Evolutionary conservation across 1,140 invertebrate species (phyloP), one percentile per base, ranked within the genome.

Genomic region (Micrasema minimum): DNA sequence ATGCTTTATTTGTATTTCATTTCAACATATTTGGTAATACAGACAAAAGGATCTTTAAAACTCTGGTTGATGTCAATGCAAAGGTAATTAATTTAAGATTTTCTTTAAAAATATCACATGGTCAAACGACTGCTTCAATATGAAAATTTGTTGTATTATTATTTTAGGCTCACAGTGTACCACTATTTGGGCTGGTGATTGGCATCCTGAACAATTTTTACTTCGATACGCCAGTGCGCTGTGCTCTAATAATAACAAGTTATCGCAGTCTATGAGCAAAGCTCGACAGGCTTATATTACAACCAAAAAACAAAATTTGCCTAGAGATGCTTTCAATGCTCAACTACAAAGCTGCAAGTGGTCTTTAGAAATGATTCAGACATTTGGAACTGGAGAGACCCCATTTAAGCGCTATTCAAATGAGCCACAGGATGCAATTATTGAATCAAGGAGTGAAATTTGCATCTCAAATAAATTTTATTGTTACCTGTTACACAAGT

Each of bases 151-250:
- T n/a, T n/a, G n/a, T n/a, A n/a, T n/a, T n/a, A n/a, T n/a, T 74
- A 78, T 81, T 83, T 22, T 78, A 88, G 85, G 82, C 91, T 57
- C 91, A 91, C 59, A 91, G 89, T 48, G 88, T 94, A 20, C 89
- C 88, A 59, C 80, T 96, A 3, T 83, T 88, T 55, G 93, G 92
- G 1, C 92, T 92, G 79, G 84, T 91, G 16, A 78, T 94, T 96
- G 93, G 93, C 88, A 91, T 77, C 92, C 94, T 5, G 92, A 91
- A 79, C 85, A 87, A 71, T 95, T 95, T 82, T 82, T 95, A 12
- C 80, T 88, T 37, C 84, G 85, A 74, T 87, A 90, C 81, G 78
- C 90, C 35, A 85, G 87, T 62, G 82, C 87, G 45, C 79, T 89
- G 69, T 78, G 82, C 64, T 87, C 88, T 76, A 81, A 84, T 64